Base-by-base conservation (phyloP, 2,113 vertebrate genomes). In the Ptychochromis oligacanthus region DNA sequence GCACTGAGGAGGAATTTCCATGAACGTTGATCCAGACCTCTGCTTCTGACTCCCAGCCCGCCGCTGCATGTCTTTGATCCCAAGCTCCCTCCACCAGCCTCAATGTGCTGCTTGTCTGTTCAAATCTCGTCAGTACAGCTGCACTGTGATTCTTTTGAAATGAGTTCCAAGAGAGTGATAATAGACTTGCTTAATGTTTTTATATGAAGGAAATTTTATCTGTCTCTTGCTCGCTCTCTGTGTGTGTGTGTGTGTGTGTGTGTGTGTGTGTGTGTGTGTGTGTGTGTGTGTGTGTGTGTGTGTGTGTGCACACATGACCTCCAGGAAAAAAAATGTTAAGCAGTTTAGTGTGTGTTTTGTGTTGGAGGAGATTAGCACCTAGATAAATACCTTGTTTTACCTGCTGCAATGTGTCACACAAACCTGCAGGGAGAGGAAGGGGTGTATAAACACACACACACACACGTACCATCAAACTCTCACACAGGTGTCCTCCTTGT, bases 401-500 rank as follows among this genome's bases (percentile, higher is more conserved):
- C 83, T 91, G 90, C 82, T 92, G 88, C 77, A 83, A 92, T 94
- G 77, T 81, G 94, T 81, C 80, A 78, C 61, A 82, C 87, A 88
- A 79, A 84, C 90, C 87, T 89, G 83, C 59, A 75, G 40, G 77
- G 56, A 57, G 72, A 57, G 56, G 81, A 22, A 74, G 40, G 49
- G 74, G 26, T 10, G 28, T 65, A 79, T 20, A 46, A 13, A 65
- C 28, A 82, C 46, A 79, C 60, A 82, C 46, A 79, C 60, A 83
- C 24, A 77, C 57, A 82, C 34, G 75, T 60, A 54, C 18, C 31
- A 72, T 54, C 55, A 82, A 36, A 83, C 74, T 75, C 20, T 76
- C 38, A 75, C 6, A 49, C 17, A 22, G 55, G 40, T 64, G n/a
- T 36, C 24, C 34, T 75, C 14, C 22, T 62, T 31, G 49, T 82